Percentiles rank a stretch among this genome's conserved stretches.
Conservation (phyloP, 2,113 vertebrate genomes). For the Oryzias curvinotus region DNA sequence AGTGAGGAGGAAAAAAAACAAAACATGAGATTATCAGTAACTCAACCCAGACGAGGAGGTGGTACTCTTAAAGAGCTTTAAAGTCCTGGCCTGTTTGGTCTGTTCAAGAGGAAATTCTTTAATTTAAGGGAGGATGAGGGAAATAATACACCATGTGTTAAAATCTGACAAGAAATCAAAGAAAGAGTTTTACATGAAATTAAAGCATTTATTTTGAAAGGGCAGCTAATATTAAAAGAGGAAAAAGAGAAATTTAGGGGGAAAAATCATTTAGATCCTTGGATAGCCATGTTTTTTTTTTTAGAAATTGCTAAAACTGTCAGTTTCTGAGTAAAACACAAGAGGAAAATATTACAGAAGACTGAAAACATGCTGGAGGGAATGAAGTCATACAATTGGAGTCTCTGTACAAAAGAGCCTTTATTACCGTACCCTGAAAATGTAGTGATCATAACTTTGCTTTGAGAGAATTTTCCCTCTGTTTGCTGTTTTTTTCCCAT, state of each 20-base stretch:
- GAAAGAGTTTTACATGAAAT: no score
- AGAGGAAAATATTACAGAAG: neutral
- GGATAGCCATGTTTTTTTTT: no score
- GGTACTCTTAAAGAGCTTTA: conserved; percentile 1
- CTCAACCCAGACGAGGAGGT: conserved; percentile 4
- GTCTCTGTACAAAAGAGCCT: neutral
- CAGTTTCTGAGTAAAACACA: neutral
- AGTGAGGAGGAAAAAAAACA: neutral
- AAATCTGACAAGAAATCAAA: no score
- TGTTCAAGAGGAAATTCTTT: conserved; percentile 1
- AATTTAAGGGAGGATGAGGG: neutral
- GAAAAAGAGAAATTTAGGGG: no score
- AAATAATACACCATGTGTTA: neutral
- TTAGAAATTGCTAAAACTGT: no score
- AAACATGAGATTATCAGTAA: conserved; percentile 19
- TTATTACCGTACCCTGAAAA: neutral
- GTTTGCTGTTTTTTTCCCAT: neutral
- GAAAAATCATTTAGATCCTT: no score
- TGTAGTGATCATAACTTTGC: neutral
- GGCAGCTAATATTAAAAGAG: no score
- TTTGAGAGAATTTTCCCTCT: neutral
- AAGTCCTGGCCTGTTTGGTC: neutral
- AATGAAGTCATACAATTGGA: neutral
- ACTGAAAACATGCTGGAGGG: conserved; percentile 6
- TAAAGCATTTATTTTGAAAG: no score